A percentile compares a stretch with the other conserved stretches of the same genome.
phyloP scores from a whole-genome alignment of 2,888 invertebrate genomes.

The Arrhopalites spinosus region DNA sequence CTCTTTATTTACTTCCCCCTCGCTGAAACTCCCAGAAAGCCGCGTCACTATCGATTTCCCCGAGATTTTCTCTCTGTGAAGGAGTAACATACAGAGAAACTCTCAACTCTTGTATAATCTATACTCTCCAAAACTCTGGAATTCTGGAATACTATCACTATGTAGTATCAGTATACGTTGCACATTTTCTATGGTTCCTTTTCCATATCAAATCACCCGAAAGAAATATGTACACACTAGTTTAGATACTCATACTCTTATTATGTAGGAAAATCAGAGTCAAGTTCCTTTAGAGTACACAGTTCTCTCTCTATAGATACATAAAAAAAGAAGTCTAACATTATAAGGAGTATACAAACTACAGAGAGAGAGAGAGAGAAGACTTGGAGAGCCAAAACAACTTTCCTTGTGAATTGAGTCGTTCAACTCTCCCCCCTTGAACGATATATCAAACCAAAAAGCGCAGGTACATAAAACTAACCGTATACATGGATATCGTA shows the following conservation, averaged over 20 bases:
- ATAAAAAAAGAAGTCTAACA: neutral
- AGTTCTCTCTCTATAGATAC: too few species aligned
- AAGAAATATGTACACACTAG: neutral
- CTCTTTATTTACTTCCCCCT: conserved; percentile 35
- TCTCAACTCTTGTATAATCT: neutral
- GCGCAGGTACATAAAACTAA: conserved; percentile 12
- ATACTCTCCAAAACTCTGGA: neutral
- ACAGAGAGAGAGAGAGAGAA: conserved; percentile 19
- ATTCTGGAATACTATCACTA: conserved; percentile 3
- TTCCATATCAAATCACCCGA: neutral
- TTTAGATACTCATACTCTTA: neutral
- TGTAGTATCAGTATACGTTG: neutral
- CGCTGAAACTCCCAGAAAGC: conserved; percentile 33
- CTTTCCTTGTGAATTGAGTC: conserved; percentile 38
- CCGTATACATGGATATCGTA: neutral
- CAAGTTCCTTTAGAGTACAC: too few species aligned
- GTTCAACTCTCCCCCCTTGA: conserved; percentile 37
- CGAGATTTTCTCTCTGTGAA: conserved; percentile 27
- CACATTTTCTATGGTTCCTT: too few species aligned
- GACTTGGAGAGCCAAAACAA: conserved; percentile 37
- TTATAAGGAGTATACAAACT: neutral
- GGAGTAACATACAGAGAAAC: too few species aligned
- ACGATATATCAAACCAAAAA: conserved; percentile 24
- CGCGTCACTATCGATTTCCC: conserved; percentile 43
- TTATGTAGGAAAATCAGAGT: neutral